These are phyloP conservation scores for Phenganax marumi DNA, from an alignment of 92 coral and sea anemone genomes.

Conservation along the genomic window DNA sequence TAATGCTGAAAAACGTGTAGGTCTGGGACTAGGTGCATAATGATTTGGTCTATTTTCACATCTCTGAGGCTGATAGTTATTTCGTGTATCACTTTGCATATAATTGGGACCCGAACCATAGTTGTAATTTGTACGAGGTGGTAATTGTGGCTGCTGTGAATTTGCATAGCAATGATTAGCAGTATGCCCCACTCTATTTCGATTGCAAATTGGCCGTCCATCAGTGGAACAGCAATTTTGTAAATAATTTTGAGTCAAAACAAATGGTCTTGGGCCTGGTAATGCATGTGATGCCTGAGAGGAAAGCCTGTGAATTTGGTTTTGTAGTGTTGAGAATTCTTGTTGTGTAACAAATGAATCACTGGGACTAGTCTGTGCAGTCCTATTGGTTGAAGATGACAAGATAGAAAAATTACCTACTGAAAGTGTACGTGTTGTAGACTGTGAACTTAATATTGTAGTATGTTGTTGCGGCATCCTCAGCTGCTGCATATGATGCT, in stretches of 20 bases:
- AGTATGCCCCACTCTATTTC: background rate
- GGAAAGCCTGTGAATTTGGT: background rate
- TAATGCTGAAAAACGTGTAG: conserved; percentile 12
- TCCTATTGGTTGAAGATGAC: background rate
- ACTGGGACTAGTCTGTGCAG: background rate
- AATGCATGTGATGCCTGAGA: no score
- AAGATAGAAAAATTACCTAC: no score
- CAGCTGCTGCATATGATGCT: conserved; percentile 16
- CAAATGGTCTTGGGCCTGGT: no score
- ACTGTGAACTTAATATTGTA: background rate
- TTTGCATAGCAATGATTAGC: background rate
- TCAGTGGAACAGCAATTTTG: background rate
- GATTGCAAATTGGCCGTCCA: conserved; percentile 21
- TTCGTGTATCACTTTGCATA: background rate
- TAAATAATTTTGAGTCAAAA: background rate
- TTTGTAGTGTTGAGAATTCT: background rate
- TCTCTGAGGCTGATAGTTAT: no score
- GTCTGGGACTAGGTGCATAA: background rate
- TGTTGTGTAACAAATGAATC: background rate
- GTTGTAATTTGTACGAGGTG: background rate
- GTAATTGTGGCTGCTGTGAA: background rate
- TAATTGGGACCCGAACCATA: background rate
- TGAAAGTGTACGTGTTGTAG: background rate
- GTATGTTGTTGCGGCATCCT: background rate
- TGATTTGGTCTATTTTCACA: background rate